Percentiles rank a stretch among this genome's conserved stretches.
Conservation (phyloP, 2,888 invertebrate genomes). For the Scaptomyza reducta region DNA sequence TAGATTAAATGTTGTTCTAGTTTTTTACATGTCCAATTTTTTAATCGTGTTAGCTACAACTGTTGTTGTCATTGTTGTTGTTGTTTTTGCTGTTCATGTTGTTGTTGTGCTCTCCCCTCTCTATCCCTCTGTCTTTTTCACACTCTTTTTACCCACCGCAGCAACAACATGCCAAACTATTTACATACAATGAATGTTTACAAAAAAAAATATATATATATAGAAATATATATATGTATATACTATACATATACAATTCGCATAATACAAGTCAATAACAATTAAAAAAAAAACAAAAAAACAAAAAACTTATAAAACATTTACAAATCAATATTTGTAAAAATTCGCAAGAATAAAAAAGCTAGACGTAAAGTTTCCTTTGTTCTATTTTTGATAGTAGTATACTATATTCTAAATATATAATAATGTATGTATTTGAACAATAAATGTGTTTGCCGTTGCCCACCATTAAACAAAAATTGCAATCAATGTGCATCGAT, state of each 20-base stretch:
- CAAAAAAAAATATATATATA: neutral
- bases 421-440: conserved; percentile 6
- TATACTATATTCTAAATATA: conserved; percentile 52
- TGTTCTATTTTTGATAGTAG: conserved; percentile 76
- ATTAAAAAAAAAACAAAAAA: conserved; percentile 3
- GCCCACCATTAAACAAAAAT: conserved; percentile 40
- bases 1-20: conserved; percentile 59
- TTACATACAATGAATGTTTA: conserved; percentile 31
- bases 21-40: conserved; percentile 60
- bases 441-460: conserved; percentile 34
- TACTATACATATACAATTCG: neutral
- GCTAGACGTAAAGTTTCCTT: conserved; percentile 53
- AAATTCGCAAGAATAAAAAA: conserved; percentile 13
- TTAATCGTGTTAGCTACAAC: conserved; percentile 68
- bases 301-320: conserved; percentile 5
- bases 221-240: conserved; percentile 1
- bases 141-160: conserved; percentile 19
- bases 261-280: neutral
- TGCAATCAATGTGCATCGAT: conserved; percentile 54
- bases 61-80: conserved; percentile 63
- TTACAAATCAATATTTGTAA: neutral
- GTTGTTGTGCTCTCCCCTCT: conserved; percentile 26
- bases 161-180: conserved; percentile 43
- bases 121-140: neutral
- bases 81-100: conserved; percentile 35